Evolutionary conservation across 2,888 invertebrate genomes (phyloP).

Genomic region (Drosophila melanosoma): DNA sequence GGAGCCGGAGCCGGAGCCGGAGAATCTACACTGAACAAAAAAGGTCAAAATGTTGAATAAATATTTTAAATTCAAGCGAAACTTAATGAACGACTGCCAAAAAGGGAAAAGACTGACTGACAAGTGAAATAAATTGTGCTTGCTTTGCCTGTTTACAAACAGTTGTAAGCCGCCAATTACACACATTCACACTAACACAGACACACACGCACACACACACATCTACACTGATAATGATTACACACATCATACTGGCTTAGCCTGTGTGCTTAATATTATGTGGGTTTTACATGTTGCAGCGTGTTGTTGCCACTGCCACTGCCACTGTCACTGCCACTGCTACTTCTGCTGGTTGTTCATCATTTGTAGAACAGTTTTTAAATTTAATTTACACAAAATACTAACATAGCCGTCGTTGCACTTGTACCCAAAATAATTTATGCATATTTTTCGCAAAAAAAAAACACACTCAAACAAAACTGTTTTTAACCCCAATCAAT

Average conservation of each 20-base stretch:
- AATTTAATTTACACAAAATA: slow-evolving; percentile 28
- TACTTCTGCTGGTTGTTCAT: slow-evolving; percentile 10
- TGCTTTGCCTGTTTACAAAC: slow-evolving; percentile 35
- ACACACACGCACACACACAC: background rate
- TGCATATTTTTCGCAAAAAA: slow-evolving; percentile 20
- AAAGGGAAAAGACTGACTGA: slow-evolving; percentile 13
- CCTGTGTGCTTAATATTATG: background rate
- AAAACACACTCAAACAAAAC: background rate
- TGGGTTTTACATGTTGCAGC: slow-evolving; percentile 1
- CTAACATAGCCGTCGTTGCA: background rate
- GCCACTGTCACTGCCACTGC: background rate
- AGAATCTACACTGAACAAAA: slow-evolving; percentile 15
- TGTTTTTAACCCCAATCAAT: slow-evolving; percentile 1
- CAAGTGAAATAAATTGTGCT: slow-evolving; percentile 43
- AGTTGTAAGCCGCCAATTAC: slow-evolving; percentile 36
- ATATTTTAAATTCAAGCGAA: slow-evolving; percentile 30
- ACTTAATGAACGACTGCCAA: background rate
- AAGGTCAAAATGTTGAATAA: slow-evolving; percentile 26
- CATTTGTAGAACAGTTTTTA: slow-evolving; percentile 30
- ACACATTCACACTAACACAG: slow-evolving; percentile 2
- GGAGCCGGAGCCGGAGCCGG: background rate
- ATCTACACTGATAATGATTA: slow-evolving; percentile 15
- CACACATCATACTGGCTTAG: background rate
- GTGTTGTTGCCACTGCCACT: background rate
- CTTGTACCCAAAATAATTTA: slow-evolving; percentile 27